These are phyloP conservation scores for Myotis pilosus DNA, from an alignment of 2,797 vertebrate genomes.

Conservation along the genomic window DNA sequence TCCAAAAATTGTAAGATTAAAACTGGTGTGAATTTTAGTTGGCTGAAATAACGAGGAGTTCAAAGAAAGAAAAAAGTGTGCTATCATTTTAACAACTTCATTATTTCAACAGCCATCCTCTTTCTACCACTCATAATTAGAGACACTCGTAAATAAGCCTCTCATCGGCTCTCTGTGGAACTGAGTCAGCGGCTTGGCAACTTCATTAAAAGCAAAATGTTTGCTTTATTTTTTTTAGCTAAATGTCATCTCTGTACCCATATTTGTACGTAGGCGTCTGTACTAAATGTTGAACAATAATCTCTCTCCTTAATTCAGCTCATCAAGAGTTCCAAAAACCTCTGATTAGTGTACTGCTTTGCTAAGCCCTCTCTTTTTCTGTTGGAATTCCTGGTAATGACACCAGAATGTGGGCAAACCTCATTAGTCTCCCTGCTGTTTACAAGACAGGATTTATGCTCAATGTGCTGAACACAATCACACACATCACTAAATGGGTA, in stretches of 20 bases:
- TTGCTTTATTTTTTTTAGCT: conserved; percentile 51
- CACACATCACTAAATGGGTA: conserved; percentile 81
- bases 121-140: conserved; percentile 38
- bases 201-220: conserved; percentile 70
- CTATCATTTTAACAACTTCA: conserved; percentile 44
- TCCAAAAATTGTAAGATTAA: conserved; percentile 16
- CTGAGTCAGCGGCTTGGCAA: conserved; percentile 62
- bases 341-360: conserved; percentile 56
- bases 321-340: conserved; percentile 32
- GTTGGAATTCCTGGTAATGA: conserved; percentile 77
- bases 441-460: conserved; percentile 84
- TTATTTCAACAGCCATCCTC: conserved; percentile 50
- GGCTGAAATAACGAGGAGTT: background rate
- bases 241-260: conserved; percentile 13
- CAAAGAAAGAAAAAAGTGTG: conserved; percentile 41
- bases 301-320: conserved; percentile 15
- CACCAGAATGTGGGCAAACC: conserved; percentile 78
- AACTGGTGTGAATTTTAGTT: background rate
- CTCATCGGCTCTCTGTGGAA: conserved; percentile 69
- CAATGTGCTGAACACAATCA: conserved; percentile 83
- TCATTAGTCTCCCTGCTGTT: conserved; percentile 83
- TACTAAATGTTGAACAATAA: background rate
- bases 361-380: conserved; percentile 68
- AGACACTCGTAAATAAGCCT: conserved; percentile 65
- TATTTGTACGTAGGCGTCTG: background rate